Conservation (phyloP, 2,888 invertebrate genomes). For the Lordiphosa andalusiaca region DNA sequence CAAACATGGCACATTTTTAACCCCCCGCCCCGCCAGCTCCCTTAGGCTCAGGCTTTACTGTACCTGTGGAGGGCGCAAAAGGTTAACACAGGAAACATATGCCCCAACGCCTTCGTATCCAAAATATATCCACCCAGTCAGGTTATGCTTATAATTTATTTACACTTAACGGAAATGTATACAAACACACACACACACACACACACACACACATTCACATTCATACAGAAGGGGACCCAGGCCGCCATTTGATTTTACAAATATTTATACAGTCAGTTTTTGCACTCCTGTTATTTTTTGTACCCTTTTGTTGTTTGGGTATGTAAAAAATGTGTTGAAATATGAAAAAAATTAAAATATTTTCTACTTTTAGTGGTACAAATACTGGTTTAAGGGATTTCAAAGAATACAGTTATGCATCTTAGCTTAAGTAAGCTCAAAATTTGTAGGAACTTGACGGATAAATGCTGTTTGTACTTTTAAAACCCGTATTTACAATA, state of each 20-base stretch:
- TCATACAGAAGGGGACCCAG: constrained; percentile 3
- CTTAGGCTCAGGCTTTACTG: constrained; percentile 33
- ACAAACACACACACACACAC: constrained; percentile 9
- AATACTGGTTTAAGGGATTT: too few relatives aligned
- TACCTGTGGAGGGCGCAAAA: constrained; percentile 13
- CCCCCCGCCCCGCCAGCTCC: constrained; percentile 11
- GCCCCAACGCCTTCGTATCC: constrained; percentile 32
- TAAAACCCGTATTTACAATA: too few relatives aligned
- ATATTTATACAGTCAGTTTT: constrained; percentile 51
- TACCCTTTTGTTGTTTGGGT: background rate
- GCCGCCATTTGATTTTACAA: constrained; percentile 64
- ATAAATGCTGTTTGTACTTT: too few relatives aligned
- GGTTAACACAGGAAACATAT: constrained; percentile 43
- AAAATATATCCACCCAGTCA: constrained; percentile 1
- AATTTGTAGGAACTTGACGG: too few relatives aligned
- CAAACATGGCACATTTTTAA: constrained; percentile 60
- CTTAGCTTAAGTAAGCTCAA: too few relatives aligned
- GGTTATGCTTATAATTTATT: constrained; percentile 65
- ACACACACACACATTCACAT: background rate
- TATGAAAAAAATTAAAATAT: too few relatives aligned
- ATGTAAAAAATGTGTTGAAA: background rate
- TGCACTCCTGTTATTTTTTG: constrained; percentile 13
- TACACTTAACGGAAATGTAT: constrained; percentile 55
- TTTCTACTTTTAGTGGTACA: too few relatives aligned
- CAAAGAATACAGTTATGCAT: too few relatives aligned